These are phyloP conservation scores for Idaea aversata DNA, from an alignment of 2,888 invertebrate genomes.

Conservation along the genomic window DNA sequence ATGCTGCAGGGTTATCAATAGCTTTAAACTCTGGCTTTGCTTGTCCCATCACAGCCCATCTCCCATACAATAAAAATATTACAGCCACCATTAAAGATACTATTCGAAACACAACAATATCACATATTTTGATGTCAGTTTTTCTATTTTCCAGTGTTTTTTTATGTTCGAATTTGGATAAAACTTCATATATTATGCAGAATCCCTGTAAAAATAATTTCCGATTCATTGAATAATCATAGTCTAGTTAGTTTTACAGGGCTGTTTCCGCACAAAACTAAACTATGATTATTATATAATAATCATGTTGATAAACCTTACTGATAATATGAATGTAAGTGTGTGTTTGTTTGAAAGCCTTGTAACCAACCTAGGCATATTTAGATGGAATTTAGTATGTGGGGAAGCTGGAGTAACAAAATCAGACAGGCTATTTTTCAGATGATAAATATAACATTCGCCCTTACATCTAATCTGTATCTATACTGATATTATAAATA, in stretches of 20 bases:
- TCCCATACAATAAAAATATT: conserved; percentile 78
- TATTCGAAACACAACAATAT: conserved; percentile 67
- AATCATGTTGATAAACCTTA: too few relatives aligned
- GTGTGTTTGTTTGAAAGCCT: background rate
- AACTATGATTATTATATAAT: too few relatives aligned
- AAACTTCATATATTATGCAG: conserved; percentile 86
- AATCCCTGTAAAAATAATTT: conserved; percentile 71
- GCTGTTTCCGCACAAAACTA: too few relatives aligned
- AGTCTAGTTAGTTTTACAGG: too few relatives aligned
- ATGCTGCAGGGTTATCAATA: conserved; percentile 96
- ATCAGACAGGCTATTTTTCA: too few relatives aligned
- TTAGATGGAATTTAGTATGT: background rate
- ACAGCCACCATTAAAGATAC: conserved; percentile 70
- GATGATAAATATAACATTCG: too few relatives aligned
- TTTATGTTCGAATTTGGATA: conserved; percentile 39
- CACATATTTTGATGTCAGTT: conserved; percentile 1
- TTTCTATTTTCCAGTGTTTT: conserved; percentile 17
- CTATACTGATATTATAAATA: too few relatives aligned
- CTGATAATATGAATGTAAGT: background rate
- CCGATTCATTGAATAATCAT: background rate
- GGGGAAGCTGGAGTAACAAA: too few relatives aligned
- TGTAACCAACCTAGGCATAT: background rate
- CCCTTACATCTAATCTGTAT: too few relatives aligned
- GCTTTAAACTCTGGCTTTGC: conserved; percentile 89
- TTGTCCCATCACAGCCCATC: conserved; percentile 90